Percentiles rank a stretch among this genome's conserved stretches.
phyloP scores from a whole-genome alignment of 2,797 vertebrate genomes.

The Pogoniulus pusillus region DNA sequence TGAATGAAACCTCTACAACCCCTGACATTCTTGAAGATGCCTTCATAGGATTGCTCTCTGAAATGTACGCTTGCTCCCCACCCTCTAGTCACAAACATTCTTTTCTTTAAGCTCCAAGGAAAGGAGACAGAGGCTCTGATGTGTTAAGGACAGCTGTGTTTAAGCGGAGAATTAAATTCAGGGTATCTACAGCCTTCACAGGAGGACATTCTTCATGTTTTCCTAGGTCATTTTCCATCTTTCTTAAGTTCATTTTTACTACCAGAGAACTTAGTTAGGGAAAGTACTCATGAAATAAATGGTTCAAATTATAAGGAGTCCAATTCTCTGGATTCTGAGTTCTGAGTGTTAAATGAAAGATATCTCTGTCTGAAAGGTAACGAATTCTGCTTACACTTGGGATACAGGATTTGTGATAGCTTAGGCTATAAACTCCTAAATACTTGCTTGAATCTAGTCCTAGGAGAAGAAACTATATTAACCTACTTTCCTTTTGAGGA shows the following conservation, averaged over 20 bases:
- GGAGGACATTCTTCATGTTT: background rate
- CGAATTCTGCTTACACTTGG: background rate
- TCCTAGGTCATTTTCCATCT: background rate
- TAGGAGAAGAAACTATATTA: background rate
- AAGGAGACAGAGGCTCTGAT: background rate
- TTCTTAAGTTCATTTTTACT: background rate
- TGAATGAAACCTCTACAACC: background rate
- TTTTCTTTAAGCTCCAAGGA: background rate
- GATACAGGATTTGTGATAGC: background rate
- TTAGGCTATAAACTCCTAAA: background rate
- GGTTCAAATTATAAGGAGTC: background rate
- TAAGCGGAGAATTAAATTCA: constrained; percentile 9
- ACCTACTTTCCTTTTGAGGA: background rate
- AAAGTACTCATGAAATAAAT: background rate
- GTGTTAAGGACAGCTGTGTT: background rate
- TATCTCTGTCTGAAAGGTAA: background rate
- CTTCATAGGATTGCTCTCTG: background rate
- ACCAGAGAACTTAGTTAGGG: background rate
- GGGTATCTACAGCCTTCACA: background rate
- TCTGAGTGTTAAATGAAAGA: background rate
- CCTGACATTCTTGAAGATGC: background rate
- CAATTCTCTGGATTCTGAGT: background rate
- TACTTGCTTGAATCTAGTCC: background rate
- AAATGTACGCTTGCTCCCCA: background rate
- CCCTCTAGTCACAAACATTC: background rate